These are phyloP conservation scores for Neolamprologus tretocephalus DNA, from an alignment of 2,113 vertebrate genomes.

Conservation along the genomic window DNA sequence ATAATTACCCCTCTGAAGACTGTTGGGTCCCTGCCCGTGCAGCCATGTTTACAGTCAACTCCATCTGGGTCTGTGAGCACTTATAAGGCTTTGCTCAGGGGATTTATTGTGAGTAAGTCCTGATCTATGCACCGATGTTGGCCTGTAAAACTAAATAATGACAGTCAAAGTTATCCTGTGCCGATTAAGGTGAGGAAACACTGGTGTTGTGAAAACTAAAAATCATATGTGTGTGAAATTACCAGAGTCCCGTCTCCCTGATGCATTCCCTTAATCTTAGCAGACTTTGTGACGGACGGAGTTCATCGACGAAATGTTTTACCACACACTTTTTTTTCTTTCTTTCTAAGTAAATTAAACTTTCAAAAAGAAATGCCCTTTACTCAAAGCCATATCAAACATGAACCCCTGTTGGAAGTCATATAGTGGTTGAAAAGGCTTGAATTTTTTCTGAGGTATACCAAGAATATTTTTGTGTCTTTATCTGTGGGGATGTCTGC, in stretches of 20 bases:
- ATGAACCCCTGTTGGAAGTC: accelerated
- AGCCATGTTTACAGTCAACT: conserved; percentile 32
- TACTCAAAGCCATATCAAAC: neutral
- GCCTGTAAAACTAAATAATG: neutral
- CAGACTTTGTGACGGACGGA: neutral
- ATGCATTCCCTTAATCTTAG: neutral
- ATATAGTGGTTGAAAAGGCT: neutral
- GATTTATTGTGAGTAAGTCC: neutral
- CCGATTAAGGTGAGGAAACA: neutral
- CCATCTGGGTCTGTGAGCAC: neutral
- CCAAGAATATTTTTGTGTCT: accelerated
- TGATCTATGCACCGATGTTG: neutral
- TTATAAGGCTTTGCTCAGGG: neutral
- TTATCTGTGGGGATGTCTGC: neutral
- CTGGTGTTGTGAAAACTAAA: neutral
- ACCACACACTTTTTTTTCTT: neutral
- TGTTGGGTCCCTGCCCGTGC: conserved; percentile 4
- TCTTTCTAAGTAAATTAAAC: neutral
- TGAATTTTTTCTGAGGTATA: neutral
- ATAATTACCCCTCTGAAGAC: conserved; percentile 53
- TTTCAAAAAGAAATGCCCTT: neutral
- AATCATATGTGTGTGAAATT: neutral
- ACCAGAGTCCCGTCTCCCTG: neutral
- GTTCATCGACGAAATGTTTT: accelerated
- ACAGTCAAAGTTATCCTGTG: neutral